Evolutionary conservation across 2,797 vertebrate species (phyloP).

Genomic region (Mormyrus hasselquistii): DNA sequence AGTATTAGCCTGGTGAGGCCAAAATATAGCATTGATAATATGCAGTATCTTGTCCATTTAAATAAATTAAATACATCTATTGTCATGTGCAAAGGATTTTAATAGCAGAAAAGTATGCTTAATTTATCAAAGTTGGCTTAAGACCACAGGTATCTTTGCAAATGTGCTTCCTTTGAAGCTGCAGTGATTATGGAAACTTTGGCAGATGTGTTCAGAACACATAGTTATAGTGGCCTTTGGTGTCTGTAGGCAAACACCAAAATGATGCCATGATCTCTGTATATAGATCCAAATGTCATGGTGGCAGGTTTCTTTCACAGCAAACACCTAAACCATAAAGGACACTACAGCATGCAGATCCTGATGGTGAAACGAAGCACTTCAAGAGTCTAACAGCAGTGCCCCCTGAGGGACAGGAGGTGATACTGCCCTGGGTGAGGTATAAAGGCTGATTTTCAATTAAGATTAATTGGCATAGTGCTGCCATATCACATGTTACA

Average conservation of each 20-base stretch:
- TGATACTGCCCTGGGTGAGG: background rate
- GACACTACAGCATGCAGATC: background rate
- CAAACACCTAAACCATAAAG: background rate
- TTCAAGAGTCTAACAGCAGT: background rate
- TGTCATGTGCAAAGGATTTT: background rate
- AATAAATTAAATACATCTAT: background rate
- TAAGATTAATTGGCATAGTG: background rate
- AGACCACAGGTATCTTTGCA: background rate
- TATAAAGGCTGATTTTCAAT: background rate
- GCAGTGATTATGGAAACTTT: background rate
- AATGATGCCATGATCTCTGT: background rate
- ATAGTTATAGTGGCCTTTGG: background rate
- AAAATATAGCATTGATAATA: background rate
- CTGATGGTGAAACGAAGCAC: background rate
- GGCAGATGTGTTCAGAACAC: background rate
- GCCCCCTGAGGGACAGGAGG: background rate
- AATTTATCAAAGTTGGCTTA: background rate
- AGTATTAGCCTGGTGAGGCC: background rate
- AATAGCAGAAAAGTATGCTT: background rate
- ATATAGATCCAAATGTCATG: background rate
- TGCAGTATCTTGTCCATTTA: background rate
- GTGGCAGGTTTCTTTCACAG: background rate
- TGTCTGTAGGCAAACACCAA: background rate
- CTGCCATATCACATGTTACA: background rate
- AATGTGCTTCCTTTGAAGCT: background rate